Evolutionary conservation across 2,888 invertebrate species (phyloP), one percentile per base, ranked within the genome.

Genomic region (Rhagonycha lutea): DNA sequence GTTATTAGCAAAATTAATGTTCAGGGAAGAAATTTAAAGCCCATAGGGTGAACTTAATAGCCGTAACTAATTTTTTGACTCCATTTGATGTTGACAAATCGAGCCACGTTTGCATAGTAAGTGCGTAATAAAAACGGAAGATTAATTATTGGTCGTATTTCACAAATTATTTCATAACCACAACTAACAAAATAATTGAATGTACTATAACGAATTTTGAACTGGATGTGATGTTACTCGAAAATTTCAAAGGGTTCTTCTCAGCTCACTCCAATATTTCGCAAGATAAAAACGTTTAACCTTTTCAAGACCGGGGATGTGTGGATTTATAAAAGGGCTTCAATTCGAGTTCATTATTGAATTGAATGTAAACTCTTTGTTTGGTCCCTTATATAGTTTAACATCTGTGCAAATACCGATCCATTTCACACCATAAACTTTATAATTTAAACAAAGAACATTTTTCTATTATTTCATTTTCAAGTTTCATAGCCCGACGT

Each of bases 1-100:
- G 70, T 75, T 78, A 78, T 78, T 78, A 78, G 75, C 73, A 63
- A 77, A 77, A 77, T 77, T 77, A 77, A 78, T 78, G 75, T 78
- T 77, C 78, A 68, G 70, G 65, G 78, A 77, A 75, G 77, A 73
- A 75, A 71, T 73, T 74, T 73, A 68, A 70, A 75, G 75, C 75
- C 67, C 70, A 68, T 70, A 76, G 77, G 78, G 78, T 78, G 75
- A 75, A 73, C 75, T 78, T 78, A 78, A 78, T 78, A 78, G 75
- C 78, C 73, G 70, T 75, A 32, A 74, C 77, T 77, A 77, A 77
- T 77, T 77, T 74, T 74, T 77, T 72, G 61, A 74, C 70, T 77
- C 73, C 69, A 69, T 73, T 68, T 76, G 69, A 74, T 74, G 77
- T 74, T 77, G 77, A 77, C 72, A 77, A 77, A 75, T 77, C 72